Evolutionary conservation across 1,140 invertebrate species (phyloP).

Genomic region (Brachionus paranguensis): DNA sequence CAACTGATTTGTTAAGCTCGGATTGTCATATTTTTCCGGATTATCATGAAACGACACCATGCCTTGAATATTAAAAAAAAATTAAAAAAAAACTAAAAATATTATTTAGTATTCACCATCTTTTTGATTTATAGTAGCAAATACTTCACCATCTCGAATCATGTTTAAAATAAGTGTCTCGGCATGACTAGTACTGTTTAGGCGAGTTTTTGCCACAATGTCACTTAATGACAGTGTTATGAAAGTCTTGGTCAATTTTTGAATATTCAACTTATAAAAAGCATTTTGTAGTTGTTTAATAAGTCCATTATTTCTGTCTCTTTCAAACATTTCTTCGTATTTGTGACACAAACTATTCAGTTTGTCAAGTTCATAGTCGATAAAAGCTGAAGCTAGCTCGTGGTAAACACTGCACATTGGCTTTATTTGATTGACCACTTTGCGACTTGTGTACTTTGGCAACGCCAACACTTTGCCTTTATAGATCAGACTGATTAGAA

Average conservation of each 20-base stretch:
- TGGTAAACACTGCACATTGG: constrained; percentile 24
- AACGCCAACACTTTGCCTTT: constrained; percentile 71
- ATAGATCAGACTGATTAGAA: constrained; percentile 79
- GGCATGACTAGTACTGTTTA: constrained; percentile 74
- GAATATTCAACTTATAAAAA: constrained; percentile 91
- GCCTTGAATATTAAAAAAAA: constrained; percentile 48
- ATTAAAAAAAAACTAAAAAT: neutral
- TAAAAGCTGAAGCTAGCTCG: neutral
- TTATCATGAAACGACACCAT: constrained; percentile 94
- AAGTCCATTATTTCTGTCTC: constrained; percentile 65
- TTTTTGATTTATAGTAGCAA: constrained; percentile 91
- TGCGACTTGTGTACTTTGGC: constrained; percentile 15
- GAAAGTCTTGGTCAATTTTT: constrained; percentile 92
- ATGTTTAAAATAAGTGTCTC: constrained; percentile 91
- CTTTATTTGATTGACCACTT: constrained; percentile 3
- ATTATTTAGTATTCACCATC: constrained; percentile 60
- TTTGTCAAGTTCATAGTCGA: neutral
- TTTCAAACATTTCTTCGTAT: neutral
- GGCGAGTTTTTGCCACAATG: constrained; percentile 80
- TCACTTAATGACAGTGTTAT: constrained; percentile 85
- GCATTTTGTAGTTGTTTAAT: constrained; percentile 72
- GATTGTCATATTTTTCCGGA: constrained; percentile 86
- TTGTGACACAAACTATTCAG: neutral
- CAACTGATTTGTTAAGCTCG: constrained; percentile 73
- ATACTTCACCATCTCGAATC: constrained; percentile 96